phyloP scores from a whole-genome alignment of 2,113 vertebrate species.

The Syngnathus scovelli region DNA sequence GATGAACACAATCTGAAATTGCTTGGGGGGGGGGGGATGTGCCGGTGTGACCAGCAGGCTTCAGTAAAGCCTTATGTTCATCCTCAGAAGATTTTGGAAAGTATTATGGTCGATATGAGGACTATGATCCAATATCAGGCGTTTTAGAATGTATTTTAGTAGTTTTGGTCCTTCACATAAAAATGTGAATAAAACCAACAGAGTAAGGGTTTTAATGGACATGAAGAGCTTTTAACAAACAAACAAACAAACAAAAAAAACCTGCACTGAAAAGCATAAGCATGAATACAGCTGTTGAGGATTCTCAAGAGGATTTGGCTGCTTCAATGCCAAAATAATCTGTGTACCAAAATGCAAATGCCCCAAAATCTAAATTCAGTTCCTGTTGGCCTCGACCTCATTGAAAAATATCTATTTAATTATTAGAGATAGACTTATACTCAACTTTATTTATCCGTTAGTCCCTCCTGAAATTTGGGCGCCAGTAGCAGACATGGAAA shows the following conservation, averaged over 20 bases:
- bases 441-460: no score
- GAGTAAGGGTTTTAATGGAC: neutral
- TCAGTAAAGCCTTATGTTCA: conserved; percentile 43
- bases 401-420: conserved; percentile 46
- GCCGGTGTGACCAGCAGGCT: conserved; percentile 24
- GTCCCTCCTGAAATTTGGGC: no score
- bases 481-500: no score
- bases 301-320: neutral
- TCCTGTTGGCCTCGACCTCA: conserved; percentile 23
- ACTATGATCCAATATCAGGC: conserved; percentile 42
- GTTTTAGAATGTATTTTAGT: conserved; percentile 26
- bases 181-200: neutral
- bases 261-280: neutral
- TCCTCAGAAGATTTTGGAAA: conserved; percentile 55
- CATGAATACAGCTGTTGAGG: neutral
- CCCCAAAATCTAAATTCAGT: conserved; percentile 40
- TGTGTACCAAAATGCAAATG: conserved; percentile 18
- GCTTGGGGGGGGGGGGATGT: conserved; percentile 6
- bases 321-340: conserved; percentile 1
- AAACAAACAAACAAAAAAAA: no score
- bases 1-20: conserved; percentile 48
- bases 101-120: conserved; percentile 42
- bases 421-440: no score
- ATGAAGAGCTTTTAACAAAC: neutral
- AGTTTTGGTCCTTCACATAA: conserved; percentile 14